A percentile compares a stretch with the other conserved stretches of the same genome.
These are phyloP conservation scores for Dendrocincla fuliginosa DNA, from an alignment of 2,797 vertebrate genomes.

Conservation along the genomic window DNA sequence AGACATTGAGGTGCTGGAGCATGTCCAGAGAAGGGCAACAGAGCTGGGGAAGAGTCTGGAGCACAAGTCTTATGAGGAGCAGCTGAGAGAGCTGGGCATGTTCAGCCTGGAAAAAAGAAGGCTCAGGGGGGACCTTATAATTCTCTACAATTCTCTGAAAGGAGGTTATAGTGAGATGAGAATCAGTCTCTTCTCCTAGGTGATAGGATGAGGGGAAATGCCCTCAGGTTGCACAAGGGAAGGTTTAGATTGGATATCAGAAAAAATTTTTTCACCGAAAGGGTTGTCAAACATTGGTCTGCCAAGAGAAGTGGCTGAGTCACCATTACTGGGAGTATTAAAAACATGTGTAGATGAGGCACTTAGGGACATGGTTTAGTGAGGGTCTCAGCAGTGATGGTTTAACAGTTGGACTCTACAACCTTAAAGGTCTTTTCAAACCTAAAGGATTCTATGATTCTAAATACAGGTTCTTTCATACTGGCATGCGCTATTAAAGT, in stretches of 20 bases:
- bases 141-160: not conserved
- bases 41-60: not conserved
- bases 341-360: not conserved
- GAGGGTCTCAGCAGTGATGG: not conserved
- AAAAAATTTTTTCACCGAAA: not conserved
- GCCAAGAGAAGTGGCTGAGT: not conserved
- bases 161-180: not conserved
- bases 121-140: not conserved
- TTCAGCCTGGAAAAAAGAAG: not conserved
- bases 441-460: not conserved
- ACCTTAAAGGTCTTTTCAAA: not conserved
- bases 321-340: not conserved
- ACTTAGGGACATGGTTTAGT: not conserved
- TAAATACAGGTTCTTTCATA: not conserved
- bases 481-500: not conserved
- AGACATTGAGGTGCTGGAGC: not conserved
- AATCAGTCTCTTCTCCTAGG: not conserved
- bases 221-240: not conserved
- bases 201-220: not conserved
- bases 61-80: not conserved
- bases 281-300: not conserved
- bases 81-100: not conserved
- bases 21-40: not conserved
- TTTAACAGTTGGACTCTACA: not conserved
- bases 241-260: not conserved